Evolutionary conservation across 2,888 invertebrate genomes (phyloP).

Genomic region (Spodoptera littoralis): DNA sequence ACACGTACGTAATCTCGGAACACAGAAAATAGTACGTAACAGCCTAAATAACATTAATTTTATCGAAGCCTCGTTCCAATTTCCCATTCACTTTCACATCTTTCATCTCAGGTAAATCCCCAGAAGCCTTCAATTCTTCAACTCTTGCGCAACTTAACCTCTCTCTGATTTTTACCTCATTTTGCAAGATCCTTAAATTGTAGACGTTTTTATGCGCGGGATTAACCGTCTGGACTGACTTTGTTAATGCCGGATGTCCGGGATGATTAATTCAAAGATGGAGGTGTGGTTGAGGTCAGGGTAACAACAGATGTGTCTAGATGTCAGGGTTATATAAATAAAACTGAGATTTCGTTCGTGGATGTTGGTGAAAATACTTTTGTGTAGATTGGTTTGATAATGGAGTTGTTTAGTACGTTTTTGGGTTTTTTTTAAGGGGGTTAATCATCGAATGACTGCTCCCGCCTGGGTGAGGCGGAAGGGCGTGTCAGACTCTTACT

Average conservation of each 20-base stretch:
- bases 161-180: slow-evolving; percentile 1
- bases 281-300: neutral
- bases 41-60: slow-evolving; percentile 13
- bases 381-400: no score
- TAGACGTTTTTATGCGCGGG: slow-evolving; percentile 23
- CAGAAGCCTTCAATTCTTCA: slow-evolving; percentile 10
- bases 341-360: no score
- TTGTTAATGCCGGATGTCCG: slow-evolving; percentile 48
- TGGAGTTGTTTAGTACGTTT: no score
- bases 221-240: slow-evolving; percentile 30
- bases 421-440: no score
- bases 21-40: neutral
- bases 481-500: no score
- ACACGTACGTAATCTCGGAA: no score
- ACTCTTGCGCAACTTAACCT: slow-evolving; percentile 28
- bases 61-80: slow-evolving; percentile 26
- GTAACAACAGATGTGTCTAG: no score
- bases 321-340: no score
- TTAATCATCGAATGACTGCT: no score
- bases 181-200: slow-evolving; percentile 17
- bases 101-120: slow-evolving; percentile 45
- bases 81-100: slow-evolving; percentile 30
- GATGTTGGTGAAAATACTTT: no score
- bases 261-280: slow-evolving; percentile 38
- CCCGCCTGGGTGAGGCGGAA: no score